Percentiles rank a stretch among this genome's conserved stretches.
phyloP scores from a whole-genome alignment of 2,113 vertebrate species.

The Vulpes vulpes region DNA sequence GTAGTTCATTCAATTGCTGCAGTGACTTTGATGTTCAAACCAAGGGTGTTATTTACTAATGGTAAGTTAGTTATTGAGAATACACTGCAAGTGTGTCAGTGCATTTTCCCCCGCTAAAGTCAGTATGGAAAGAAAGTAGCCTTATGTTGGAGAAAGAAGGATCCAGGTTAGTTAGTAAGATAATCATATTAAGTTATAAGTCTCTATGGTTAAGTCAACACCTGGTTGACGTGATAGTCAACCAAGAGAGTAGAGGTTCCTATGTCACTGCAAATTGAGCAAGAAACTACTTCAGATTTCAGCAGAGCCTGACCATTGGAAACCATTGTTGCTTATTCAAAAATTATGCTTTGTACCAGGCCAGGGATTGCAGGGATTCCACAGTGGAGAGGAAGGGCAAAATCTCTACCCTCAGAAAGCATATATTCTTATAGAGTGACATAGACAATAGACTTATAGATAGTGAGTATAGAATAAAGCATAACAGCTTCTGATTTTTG shows the following conservation, averaged over 20 bases:
- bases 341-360: neutral
- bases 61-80: neutral
- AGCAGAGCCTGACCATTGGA: neutral
- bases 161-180: neutral
- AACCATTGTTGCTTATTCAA: neutral
- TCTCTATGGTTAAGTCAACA: neutral
- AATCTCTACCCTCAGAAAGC: neutral
- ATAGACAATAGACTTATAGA: neutral
- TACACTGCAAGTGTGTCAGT: neutral
- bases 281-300: conserved; percentile 13
- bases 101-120: neutral
- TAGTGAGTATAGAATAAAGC: neutral
- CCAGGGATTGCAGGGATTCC: neutral
- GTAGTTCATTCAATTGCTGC: neutral
- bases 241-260: neutral
- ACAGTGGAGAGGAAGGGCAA: neutral
- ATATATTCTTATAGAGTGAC: neutral
- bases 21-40: neutral
- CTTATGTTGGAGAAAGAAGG: neutral
- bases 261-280: neutral
- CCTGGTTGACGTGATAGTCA: too few species aligned
- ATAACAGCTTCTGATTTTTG: neutral
- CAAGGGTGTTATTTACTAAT: conserved; percentile 3
- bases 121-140: neutral
- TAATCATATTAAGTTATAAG: neutral